phyloP scores from a whole-genome alignment of 2,797 vertebrate species.

The Propithecus deckenii region DNA sequence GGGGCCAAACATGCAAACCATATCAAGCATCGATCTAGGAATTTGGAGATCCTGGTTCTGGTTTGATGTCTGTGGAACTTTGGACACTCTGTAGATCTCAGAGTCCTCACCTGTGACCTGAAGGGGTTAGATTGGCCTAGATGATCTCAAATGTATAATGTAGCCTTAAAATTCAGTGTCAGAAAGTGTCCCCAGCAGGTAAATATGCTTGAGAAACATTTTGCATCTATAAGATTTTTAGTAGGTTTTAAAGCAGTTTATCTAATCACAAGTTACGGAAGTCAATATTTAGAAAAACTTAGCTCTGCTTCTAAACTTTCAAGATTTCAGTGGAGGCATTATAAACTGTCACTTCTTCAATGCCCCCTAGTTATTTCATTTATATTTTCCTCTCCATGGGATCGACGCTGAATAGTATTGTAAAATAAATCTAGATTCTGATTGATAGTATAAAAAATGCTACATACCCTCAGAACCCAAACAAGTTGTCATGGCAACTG shows the following conservation, averaged over 20 bases:
- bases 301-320: constrained; percentile 37
- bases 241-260: background rate
- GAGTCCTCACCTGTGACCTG: background rate
- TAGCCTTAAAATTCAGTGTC: background rate
- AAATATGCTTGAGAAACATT: constrained; percentile 17
- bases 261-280: constrained; percentile 31
- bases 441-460: constrained; percentile 66
- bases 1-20: background rate
- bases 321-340: background rate
- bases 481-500: constrained; percentile 63
- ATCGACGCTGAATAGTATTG: background rate
- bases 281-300: constrained; percentile 33
- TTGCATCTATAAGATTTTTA: background rate
- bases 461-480: constrained; percentile 56
- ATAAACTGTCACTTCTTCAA: constrained; percentile 43
- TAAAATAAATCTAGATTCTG: constrained; percentile 54
- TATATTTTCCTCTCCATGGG: constrained; percentile 44
- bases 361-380: constrained; percentile 45
- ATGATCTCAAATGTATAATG: background rate
- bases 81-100: background rate
- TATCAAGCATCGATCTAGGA: background rate
- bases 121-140: background rate
- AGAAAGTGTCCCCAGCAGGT: background rate
- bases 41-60: background rate
- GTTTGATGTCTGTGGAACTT: background rate